Percentiles rank a stretch among this genome's conserved stretches.
Evolutionary conservation across 2,888 invertebrate genomes (phyloP).

Genomic region (Halocaridina rubra): DNA sequence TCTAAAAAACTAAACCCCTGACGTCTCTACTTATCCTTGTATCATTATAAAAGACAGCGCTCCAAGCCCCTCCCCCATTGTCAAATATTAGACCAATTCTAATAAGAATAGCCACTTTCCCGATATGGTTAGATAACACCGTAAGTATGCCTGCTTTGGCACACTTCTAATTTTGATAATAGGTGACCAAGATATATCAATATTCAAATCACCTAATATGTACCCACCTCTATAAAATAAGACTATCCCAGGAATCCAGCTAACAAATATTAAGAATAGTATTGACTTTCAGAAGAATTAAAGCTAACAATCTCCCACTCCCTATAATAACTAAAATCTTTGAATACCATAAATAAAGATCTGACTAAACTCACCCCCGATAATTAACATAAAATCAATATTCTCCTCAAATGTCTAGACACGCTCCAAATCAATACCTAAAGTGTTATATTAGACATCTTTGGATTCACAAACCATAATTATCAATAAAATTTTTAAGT

Average conservation of each 20-base stretch:
- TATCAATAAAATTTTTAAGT: constrained; percentile 77
- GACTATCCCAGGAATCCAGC: constrained; percentile 77
- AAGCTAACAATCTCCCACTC: constrained; percentile 74
- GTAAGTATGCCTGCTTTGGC: constrained; percentile 77
- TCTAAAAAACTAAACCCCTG: constrained; percentile 68
- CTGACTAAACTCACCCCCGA: not conserved
- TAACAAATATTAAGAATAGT: constrained; percentile 77
- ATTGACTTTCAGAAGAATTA: constrained; percentile 74
- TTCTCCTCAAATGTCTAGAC: not conserved
- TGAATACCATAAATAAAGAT: constrained; percentile 56
- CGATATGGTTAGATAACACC: constrained; percentile 79
- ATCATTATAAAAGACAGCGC: constrained; percentile 72
- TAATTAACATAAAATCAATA: not conserved
- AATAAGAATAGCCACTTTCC: constrained; percentile 77
- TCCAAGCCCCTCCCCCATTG: constrained; percentile 73
- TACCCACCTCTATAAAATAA: constrained; percentile 74
- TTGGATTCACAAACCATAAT: constrained; percentile 78
- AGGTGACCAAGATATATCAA: constrained; percentile 66
- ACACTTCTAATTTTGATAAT: constrained; percentile 73
- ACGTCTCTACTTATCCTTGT: constrained; percentile 69
- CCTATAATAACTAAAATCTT: constrained; percentile 71
- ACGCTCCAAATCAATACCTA: constrained; percentile 43
- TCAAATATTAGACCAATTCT: constrained; percentile 74
- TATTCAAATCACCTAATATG: constrained; percentile 71
- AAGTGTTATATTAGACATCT: constrained; percentile 72